Percentiles rank a stretch among this genome's conserved stretches.
These are phyloP conservation scores for Cnemophilus loriae DNA, from an alignment of 2,113 vertebrate genomes.

Conservation along the genomic window DNA sequence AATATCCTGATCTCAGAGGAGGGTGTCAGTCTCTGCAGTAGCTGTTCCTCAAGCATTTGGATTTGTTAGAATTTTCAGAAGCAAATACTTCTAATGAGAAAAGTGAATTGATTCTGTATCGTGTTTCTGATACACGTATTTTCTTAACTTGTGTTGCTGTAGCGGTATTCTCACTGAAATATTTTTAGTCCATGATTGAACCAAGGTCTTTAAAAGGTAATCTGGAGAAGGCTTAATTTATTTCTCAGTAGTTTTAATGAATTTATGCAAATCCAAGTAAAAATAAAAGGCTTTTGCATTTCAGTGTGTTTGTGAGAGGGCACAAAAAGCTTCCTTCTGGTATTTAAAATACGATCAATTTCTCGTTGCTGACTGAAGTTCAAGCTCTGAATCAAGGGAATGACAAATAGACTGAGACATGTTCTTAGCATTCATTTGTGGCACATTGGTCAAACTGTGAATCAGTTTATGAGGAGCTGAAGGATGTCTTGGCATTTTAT, in stretches of 20 bases:
- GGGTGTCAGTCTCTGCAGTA: background rate
- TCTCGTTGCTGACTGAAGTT: background rate
- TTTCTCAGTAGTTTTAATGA: background rate
- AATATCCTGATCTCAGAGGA: background rate
- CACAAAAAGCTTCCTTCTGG: background rate
- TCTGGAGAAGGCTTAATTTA: background rate
- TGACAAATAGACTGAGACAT: background rate
- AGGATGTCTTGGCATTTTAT: background rate
- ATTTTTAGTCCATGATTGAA: background rate
- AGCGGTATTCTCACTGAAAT: background rate
- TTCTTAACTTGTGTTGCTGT: background rate
- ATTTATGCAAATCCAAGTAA: background rate
- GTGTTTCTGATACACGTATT: fast-evolving
- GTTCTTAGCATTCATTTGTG: background rate
- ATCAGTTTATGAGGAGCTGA: background rate
- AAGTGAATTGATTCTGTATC: background rate
- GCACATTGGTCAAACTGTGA: background rate
- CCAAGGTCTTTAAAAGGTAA: background rate
- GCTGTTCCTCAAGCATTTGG: background rate
- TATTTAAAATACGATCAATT: background rate
- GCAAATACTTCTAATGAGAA: background rate
- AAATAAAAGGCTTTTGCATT: conserved; percentile 18
- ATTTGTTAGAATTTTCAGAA: background rate
- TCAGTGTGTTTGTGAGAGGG: background rate
- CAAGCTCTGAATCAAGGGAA: background rate